Evolutionary conservation across 1,140 invertebrate genomes (phyloP).

Genomic region (Drosophila grimshawi): DNA sequence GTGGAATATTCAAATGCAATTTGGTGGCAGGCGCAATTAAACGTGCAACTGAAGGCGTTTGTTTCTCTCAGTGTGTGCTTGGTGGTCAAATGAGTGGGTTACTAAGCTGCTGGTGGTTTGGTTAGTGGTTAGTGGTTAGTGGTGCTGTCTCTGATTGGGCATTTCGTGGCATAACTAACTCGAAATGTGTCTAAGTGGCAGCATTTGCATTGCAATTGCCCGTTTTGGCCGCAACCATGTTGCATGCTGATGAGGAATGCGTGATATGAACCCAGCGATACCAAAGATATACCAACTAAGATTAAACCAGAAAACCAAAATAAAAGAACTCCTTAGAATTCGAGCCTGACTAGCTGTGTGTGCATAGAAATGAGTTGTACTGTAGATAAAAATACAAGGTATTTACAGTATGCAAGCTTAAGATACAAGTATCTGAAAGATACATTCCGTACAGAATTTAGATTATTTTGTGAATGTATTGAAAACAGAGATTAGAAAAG

Average conservation of each 20-base stretch:
- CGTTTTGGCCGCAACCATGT: conserved; percentile 52
- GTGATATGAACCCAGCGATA: conserved; percentile 45
- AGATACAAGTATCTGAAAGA: not conserved
- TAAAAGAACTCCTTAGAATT: not conserved
- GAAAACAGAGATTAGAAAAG: too few relatives aligned
- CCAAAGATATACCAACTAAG: conserved; percentile 9
- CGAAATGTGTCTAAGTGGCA: conserved; percentile 73
- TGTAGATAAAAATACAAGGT: not conserved
- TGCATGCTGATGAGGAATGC: conserved; percentile 61
- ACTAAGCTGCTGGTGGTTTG: conserved; percentile 33
- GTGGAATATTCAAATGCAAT: conserved; percentile 39
- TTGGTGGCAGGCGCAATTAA: conserved; percentile 64
- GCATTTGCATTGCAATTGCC: conserved; percentile 63
- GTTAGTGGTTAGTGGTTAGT: not conserved
- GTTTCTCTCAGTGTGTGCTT: conserved; percentile 18
- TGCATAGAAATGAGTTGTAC: not conserved
- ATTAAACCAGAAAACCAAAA: not conserved
- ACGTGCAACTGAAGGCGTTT: conserved; percentile 52
- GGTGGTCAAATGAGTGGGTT: conserved; percentile 53
- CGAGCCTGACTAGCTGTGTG: not conserved
- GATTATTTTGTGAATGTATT: too few relatives aligned
- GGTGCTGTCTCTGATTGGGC: conserved; percentile 61
- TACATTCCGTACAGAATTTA: not conserved
- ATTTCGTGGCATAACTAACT: conserved; percentile 76
- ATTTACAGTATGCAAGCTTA: not conserved